A percentile compares a stretch with the other conserved stretches of the same genome.
Evolutionary conservation across 1,140 invertebrate species (phyloP).

Genomic region (Ceratitis capitata): DNA sequence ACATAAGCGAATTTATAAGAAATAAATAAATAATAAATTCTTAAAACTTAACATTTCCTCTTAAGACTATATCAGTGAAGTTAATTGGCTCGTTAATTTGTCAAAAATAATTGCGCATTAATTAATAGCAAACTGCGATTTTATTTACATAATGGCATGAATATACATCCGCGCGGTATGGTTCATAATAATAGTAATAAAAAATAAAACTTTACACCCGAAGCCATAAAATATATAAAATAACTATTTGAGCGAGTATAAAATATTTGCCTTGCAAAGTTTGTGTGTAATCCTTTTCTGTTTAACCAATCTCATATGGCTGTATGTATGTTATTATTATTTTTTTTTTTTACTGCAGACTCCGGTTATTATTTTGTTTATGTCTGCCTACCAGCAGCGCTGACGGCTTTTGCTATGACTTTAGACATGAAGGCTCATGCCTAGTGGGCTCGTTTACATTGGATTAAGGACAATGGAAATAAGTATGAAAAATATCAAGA

Average conservation of each 20-base stretch:
- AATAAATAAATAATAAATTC: no score
- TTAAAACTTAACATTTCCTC: no score
- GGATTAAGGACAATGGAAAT: neutral
- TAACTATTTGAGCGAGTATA: neutral
- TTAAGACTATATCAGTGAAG: no score
- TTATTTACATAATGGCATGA: neutral
- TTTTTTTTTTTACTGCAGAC: neutral
- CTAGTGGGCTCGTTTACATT: neutral
- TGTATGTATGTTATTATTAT: neutral
- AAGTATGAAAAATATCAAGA: neutral
- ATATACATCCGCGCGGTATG: neutral
- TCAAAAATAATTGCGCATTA: no score
- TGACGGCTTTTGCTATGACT: no score
- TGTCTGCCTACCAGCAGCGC: neutral
- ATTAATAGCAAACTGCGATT: neutral
- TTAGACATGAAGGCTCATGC: neutral
- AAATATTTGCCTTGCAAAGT: neutral
- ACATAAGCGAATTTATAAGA: no score
- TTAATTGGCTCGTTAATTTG: no score
- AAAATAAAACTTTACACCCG: neutral
- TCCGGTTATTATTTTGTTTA: neutral
- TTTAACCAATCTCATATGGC: neutral
- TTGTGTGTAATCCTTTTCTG: no score
- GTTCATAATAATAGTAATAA: neutral
- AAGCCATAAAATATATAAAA: neutral